A percentile compares a stretch with the other conserved stretches of the same genome.
Evolutionary conservation across 2,888 invertebrate species (phyloP).

Genomic region (Notodonta ziczac): DNA sequence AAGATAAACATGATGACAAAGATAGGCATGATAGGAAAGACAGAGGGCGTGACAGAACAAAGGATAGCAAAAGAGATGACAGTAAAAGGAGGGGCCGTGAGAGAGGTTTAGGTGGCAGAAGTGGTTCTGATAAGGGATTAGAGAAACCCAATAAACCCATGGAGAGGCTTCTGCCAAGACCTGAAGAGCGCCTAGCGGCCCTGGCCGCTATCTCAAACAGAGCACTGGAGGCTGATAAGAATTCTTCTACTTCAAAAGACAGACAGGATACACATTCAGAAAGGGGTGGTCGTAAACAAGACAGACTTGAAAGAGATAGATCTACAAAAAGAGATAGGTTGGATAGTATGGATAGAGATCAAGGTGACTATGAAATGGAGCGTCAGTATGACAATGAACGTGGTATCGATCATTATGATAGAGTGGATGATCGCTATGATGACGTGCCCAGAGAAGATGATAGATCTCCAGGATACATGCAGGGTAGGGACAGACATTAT

Average conservation of each 20-base stretch:
- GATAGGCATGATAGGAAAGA: constrained; percentile 88
- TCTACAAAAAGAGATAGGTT: constrained; percentile 78
- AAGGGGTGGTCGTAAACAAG: constrained; percentile 76
- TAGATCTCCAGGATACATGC: constrained; percentile 74
- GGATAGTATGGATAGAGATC: constrained; percentile 78
- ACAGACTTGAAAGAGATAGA: constrained; percentile 80
- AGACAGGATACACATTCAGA: constrained; percentile 77
- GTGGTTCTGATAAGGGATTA: constrained; percentile 79
- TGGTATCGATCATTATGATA: constrained; percentile 79
- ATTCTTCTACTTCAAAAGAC: constrained; percentile 76
- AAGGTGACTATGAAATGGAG: constrained; percentile 77
- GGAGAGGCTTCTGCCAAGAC: constrained; percentile 86
- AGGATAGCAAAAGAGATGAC: constrained; percentile 82
- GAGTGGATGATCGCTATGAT: constrained; percentile 76
- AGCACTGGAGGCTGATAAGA: constrained; percentile 74
- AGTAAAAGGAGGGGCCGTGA: constrained; percentile 80
- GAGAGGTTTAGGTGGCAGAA: constrained; percentile 74
- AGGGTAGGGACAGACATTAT: constrained; percentile 76
- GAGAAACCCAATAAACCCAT: constrained; percentile 86
- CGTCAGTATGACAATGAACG: constrained; percentile 79
- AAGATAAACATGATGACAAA: constrained; percentile 83
- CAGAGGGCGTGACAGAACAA: constrained; percentile 86
- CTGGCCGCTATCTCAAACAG: constrained; percentile 82
- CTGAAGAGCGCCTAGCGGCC: constrained; percentile 86
- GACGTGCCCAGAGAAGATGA: constrained; percentile 74